These are phyloP conservation scores for Agrypnia vestita DNA, from an alignment of 1,140 invertebrate genomes.

Conservation along the genomic window DNA sequence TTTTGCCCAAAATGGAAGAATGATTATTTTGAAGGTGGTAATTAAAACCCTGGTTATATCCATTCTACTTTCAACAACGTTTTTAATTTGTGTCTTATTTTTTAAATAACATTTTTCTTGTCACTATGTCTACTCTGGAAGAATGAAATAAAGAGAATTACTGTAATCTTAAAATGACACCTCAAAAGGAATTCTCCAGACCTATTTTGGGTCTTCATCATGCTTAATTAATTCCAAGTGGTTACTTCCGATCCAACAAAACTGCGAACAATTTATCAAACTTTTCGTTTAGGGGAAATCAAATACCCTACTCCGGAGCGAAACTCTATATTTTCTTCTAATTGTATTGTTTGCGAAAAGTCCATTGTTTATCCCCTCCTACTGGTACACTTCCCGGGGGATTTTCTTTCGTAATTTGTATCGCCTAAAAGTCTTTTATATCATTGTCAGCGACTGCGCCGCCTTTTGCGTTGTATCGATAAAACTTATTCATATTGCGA, in stretches of 20 bases:
- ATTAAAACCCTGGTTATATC: no score
- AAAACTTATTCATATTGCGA: no score
- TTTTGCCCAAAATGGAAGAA: no score
- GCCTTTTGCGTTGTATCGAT: no score
- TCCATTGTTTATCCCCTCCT: slow-evolving; percentile 19
- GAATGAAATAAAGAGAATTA: no score
- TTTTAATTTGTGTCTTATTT: no score
- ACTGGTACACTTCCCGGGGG: neutral
- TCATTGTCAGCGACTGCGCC: neutral
- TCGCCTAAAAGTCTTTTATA: slow-evolving; percentile 14
- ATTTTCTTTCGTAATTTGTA: slow-evolving; percentile 41
- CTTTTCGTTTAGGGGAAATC: slow-evolving; percentile 48
- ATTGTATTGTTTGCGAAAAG: slow-evolving; percentile 43
- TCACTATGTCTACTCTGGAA: no score
- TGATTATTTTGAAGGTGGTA: no score
- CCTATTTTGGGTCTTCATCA: slow-evolving; percentile 1
- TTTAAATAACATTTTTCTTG: no score
- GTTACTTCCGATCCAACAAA: slow-evolving; percentile 43
- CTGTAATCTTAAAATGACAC: slow-evolving; percentile 29
- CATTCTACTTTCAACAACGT: no score
- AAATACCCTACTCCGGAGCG: slow-evolving; percentile 33
- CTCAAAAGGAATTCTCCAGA: neutral
- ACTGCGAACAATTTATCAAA: slow-evolving; percentile 47
- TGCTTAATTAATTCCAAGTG: slow-evolving; percentile 41
- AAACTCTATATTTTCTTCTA: slow-evolving; percentile 51